Evolutionary conservation across 2,888 invertebrate genomes (phyloP).

Genomic region (Druceiella hillmani): DNA sequence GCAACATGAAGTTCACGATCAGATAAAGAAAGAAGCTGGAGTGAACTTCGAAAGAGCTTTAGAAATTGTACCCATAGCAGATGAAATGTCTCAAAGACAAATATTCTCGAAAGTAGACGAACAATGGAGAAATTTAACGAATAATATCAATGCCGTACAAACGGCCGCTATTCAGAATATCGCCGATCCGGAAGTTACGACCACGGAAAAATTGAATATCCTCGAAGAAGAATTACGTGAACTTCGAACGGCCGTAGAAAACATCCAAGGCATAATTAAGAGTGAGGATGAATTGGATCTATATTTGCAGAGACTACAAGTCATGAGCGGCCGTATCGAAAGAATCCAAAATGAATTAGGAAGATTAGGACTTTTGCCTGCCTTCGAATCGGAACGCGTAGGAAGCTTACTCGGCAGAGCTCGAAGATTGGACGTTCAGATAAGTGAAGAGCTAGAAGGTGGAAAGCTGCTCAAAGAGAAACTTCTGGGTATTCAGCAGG

Average conservation of each 20-base stretch:
- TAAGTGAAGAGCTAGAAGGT: slow-evolving; percentile 73
- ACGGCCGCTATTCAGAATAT: slow-evolving; percentile 62
- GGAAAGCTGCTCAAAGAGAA: slow-evolving; percentile 70
- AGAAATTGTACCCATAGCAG: slow-evolving; percentile 74
- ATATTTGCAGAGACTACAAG: slow-evolving; percentile 76
- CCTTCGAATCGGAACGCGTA: slow-evolving; percentile 71
- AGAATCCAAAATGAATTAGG: slow-evolving; percentile 77
- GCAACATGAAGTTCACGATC: slow-evolving; percentile 78
- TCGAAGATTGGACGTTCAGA: slow-evolving; percentile 63
- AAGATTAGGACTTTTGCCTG: slow-evolving; percentile 66
- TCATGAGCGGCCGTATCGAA: slow-evolving; percentile 67
- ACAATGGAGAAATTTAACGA: slow-evolving; percentile 64
- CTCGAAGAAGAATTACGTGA: slow-evolving; percentile 75
- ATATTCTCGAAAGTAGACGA: slow-evolving; percentile 73
- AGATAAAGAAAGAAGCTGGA: slow-evolving; percentile 66
- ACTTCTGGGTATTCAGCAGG: slow-evolving; percentile 65
- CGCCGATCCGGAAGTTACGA: slow-evolving; percentile 66
- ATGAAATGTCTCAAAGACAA: slow-evolving; percentile 76
- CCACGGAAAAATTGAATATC: slow-evolving; percentile 67
- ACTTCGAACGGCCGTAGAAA: slow-evolving; percentile 61
- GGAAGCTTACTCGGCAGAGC: slow-evolving; percentile 65
- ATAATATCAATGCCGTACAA: slow-evolving; percentile 61
- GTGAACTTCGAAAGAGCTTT: slow-evolving; percentile 71
- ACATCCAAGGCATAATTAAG: slow-evolving; percentile 72
- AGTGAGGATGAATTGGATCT: slow-evolving; percentile 77